phyloP scores from a whole-genome alignment of 2,113 vertebrate genomes.

The Alethe diademata region DNA sequence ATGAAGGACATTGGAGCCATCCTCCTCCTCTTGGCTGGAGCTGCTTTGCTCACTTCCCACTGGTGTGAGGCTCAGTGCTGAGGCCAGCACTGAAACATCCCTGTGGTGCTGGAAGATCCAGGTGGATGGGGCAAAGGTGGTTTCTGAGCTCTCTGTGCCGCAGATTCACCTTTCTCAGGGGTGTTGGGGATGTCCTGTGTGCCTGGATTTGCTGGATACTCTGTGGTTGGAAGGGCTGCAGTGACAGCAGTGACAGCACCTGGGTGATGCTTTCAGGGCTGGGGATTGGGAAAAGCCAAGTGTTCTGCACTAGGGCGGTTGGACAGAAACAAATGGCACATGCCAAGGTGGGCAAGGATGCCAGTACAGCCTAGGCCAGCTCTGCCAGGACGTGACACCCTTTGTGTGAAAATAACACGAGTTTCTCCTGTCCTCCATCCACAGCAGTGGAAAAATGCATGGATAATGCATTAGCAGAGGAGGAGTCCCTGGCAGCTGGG shows the following conservation, averaged over 20 bases:
- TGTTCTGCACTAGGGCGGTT: fast-evolving
- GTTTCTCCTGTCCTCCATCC: not conserved
- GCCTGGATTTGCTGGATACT: not conserved
- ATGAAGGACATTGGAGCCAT: not conserved
- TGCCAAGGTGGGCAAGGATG: not conserved
- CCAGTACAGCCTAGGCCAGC: not conserved
- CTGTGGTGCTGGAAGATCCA: not conserved
- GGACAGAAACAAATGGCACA: not conserved
- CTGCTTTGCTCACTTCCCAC: fast-evolving
- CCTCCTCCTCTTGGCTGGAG: not conserved
- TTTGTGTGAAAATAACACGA: fast-evolving
- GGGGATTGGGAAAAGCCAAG: not conserved
- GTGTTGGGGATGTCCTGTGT: not conserved
- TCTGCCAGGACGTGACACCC: not conserved
- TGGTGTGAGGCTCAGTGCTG: not conserved
- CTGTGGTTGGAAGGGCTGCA: too few relatives aligned
- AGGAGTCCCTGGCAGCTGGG: not conserved
- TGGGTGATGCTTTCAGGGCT: not conserved
- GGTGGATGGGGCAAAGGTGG: too few relatives aligned
- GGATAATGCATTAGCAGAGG: not conserved
- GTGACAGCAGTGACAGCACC: fast-evolving
- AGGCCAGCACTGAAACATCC: fast-evolving
- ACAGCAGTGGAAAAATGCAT: fast-evolving
- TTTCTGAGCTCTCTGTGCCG: not conserved
- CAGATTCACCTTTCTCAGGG: not conserved